phyloP scores from a whole-genome alignment of 2,888 invertebrate species.

The Phengaris alcon region DNA sequence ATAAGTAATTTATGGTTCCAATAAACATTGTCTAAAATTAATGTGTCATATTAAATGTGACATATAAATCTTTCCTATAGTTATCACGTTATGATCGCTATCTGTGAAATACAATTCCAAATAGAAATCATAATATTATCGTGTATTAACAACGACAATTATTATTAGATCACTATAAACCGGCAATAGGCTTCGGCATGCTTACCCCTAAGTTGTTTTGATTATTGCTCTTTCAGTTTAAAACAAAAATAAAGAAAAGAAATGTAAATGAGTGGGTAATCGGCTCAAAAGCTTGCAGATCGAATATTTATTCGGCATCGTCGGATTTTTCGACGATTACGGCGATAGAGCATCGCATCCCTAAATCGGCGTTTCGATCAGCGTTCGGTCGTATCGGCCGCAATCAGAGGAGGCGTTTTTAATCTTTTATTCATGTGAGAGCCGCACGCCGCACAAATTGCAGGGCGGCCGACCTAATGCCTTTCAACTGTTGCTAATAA shows the following conservation, averaged over 20 bases:
- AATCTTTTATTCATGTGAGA: constrained; percentile 70
- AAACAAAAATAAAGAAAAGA: background rate
- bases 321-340: constrained; percentile 45
- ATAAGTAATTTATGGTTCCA: constrained; percentile 29
- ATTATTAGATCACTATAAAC: background rate
- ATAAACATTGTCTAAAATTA: constrained; percentile 12
- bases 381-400: constrained; percentile 57
- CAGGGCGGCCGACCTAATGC: constrained; percentile 76
- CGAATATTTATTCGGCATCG: constrained; percentile 42
- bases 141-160: background rate
- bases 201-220: too few relatives aligned
- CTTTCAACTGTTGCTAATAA: constrained; percentile 80
- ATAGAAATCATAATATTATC: background rate
- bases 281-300: constrained; percentile 34
- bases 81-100: background rate
- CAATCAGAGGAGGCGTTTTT: constrained; percentile 68
- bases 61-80: constrained; percentile 4
- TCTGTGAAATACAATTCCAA: background rate
- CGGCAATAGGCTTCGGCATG: background rate
- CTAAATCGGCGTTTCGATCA: constrained; percentile 53
- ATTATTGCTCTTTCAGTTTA: background rate
- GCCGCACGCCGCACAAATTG: constrained; percentile 69
- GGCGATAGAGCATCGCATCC: constrained; percentile 46
- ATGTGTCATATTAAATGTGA: constrained; percentile 8
- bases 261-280: constrained; percentile 3